Conservation (phyloP, 64 coral and sea anemone genomes). For the Hydrozoanthus tunicans region DNA sequence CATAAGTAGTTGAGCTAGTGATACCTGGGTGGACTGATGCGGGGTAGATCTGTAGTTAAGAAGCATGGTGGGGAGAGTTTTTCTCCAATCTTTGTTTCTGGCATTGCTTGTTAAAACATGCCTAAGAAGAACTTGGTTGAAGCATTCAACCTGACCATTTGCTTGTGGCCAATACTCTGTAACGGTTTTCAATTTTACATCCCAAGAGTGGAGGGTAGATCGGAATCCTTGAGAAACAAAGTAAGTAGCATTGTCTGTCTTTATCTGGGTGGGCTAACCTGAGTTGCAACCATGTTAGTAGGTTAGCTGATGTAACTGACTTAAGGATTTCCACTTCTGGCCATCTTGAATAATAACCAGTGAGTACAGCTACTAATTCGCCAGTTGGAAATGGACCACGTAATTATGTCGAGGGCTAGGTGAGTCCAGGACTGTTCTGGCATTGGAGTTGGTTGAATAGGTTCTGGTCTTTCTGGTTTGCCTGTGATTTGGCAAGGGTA, state of each 20-base stretch:
- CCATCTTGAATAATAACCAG: constrained; percentile 45
- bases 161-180: constrained; percentile 76
- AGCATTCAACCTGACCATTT: constrained; percentile 64
- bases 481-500: constrained; percentile 21
- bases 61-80: neutral
- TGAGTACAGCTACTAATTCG: constrained; percentile 36
- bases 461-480: constrained; percentile 2
- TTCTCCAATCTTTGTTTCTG: neutral
- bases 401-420: constrained; percentile 18
- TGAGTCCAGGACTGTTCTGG: constrained; percentile 28
- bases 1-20: neutral
- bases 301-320: constrained; percentile 35
- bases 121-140: constrained; percentile 38
- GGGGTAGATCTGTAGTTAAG: neutral
- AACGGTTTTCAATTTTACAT: constrained; percentile 38
- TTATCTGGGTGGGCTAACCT: constrained; percentile 65
- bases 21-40: neutral
- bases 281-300: constrained; percentile 42
- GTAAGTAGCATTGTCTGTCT: constrained; percentile 59
- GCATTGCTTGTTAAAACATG: constrained; percentile 9
- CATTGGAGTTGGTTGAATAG: constrained; percentile 11
- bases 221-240: constrained; percentile 49
- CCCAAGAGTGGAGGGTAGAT: constrained; percentile 23
- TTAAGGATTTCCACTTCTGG: constrained; percentile 48
- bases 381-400: constrained; percentile 58